phyloP scores from a whole-genome alignment of 2,888 invertebrate species.

The Eristalis arbustorum region DNA sequence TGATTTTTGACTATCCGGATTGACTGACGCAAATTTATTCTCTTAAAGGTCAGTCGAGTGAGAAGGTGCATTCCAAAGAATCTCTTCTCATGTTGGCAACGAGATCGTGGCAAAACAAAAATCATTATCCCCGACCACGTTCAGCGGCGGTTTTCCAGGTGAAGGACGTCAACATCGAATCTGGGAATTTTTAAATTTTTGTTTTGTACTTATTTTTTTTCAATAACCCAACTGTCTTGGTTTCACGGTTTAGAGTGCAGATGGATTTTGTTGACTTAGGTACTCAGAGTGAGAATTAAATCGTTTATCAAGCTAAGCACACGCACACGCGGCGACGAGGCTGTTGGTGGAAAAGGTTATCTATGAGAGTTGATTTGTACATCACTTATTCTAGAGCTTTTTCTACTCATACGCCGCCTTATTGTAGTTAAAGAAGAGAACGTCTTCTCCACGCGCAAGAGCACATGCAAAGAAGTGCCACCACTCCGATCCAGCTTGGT shows the following conservation, averaged over 20 bases:
- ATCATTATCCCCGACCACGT: background rate
- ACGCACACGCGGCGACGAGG: background rate
- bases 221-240: background rate
- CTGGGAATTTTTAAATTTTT: constrained; percentile 10
- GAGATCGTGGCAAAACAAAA: background rate
- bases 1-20: background rate
- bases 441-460: background rate
- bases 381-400: background rate
- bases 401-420: background rate
- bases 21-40: background rate
- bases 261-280: constrained; percentile 14
- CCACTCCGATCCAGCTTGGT: no score
- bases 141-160: constrained; percentile 3
- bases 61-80: constrained; percentile 2
- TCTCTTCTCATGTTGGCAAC: constrained; percentile 39
- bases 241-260: constrained; percentile 24
- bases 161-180: background rate
- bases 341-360: background rate
- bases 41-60: constrained; percentile 39
- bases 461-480: background rate
- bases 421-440: background rate
- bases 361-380: background rate
- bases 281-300: constrained; percentile 11
- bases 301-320: background rate
- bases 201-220: background rate